phyloP scores from a whole-genome alignment of 2,113 vertebrate genomes.

The Ailurus styani region DNA sequence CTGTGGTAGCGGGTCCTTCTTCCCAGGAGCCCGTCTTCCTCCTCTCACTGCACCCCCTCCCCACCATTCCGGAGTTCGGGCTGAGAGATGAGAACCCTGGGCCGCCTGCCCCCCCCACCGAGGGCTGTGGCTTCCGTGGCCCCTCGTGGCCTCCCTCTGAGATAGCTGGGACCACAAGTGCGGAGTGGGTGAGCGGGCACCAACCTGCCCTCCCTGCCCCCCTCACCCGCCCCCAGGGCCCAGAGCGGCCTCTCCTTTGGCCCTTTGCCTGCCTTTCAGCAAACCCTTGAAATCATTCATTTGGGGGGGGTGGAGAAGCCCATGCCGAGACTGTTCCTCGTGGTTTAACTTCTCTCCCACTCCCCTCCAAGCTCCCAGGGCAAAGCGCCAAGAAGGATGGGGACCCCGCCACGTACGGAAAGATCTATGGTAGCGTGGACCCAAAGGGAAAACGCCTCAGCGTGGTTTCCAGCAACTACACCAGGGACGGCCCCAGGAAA shows the following conservation, averaged over 20 bases:
- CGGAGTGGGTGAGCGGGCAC: background rate
- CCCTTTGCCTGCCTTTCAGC: background rate
- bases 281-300: background rate
- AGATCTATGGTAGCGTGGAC: accelerated
- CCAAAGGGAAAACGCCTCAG: background rate
- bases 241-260: background rate
- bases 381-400: accelerated
- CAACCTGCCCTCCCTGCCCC: accelerated
- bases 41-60: background rate
- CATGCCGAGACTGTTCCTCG: background rate
- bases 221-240: background rate
- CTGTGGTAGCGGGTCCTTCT: accelerated
- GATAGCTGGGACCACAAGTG: too few relatives aligned
- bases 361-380: background rate
- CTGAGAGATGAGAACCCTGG: too few relatives aligned
- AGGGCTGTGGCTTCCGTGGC: background rate
- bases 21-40: background rate
- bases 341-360: background rate
- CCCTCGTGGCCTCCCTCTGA: accelerated
- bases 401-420: accelerated
- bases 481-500: background rate
- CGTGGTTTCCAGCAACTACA: accelerated
- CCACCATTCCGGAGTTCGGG: background rate
- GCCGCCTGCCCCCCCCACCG: background rate
- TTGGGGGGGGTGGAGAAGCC: too few relatives aligned